These are phyloP conservation scores for Gephyroberyx darwinii DNA, from an alignment of 2,797 vertebrate species.

Conservation along the genomic window DNA sequence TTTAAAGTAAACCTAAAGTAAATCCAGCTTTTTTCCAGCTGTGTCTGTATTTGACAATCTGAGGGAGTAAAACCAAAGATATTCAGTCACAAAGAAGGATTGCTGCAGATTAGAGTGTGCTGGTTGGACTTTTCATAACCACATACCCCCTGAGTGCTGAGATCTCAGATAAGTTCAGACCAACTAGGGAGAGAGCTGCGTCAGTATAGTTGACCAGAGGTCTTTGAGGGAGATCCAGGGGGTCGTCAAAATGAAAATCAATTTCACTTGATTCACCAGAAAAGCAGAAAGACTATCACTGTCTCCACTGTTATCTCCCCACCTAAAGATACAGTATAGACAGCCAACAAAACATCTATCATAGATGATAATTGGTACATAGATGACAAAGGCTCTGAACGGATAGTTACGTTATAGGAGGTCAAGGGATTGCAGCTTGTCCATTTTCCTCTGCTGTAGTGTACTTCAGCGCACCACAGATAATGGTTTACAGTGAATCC, in stretches of 20 bases:
- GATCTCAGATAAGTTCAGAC: neutral
- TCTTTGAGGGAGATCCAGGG: no score
- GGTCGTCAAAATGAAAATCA: no score
- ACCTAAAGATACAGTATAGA: no score
- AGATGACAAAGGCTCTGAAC: no score
- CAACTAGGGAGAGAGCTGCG: neutral
- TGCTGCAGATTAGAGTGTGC: neutral
- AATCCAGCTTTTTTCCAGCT: neutral
- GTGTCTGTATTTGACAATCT: conserved; percentile 5
- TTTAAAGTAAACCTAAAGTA: no score
- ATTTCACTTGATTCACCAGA: no score
- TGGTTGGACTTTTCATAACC: neutral
- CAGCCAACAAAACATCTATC: no score
- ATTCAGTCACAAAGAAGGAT: neutral
- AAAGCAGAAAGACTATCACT: no score
- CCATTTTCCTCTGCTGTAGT: neutral
- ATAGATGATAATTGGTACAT: no score
- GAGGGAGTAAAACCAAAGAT: neutral
- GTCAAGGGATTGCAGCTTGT: neutral
- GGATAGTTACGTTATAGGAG: no score
- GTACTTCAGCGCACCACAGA: neutral
- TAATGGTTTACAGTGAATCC: conserved; percentile 8
- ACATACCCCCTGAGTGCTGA: neutral
- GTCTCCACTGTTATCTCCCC: no score
- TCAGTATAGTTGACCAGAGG: neutral